Conservation (phyloP, 2,888 invertebrate genomes). For the Tupiocoris notatus region DNA sequence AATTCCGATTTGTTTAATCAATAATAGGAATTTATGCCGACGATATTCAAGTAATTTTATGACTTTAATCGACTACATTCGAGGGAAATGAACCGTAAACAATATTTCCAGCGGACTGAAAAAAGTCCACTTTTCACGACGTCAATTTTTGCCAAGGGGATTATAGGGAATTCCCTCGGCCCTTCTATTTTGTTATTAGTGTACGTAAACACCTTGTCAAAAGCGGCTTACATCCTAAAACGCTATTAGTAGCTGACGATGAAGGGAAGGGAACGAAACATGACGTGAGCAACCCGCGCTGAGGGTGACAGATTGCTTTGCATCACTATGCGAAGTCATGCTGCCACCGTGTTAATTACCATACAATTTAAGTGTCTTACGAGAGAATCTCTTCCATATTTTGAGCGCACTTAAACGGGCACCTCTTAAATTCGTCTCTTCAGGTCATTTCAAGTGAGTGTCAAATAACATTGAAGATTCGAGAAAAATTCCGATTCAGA, state of each 20-base stretch:
- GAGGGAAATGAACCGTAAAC: too few species aligned
- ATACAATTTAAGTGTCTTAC: not conserved
- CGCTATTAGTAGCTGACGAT: not conserved
- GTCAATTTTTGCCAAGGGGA: too few species aligned
- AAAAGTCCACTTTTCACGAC: too few species aligned
- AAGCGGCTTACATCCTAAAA: not conserved
- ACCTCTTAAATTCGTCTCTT: not conserved
- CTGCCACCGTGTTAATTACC: not conserved
- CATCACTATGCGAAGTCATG: not conserved
- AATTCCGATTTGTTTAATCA: too few species aligned
- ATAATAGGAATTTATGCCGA: too few species aligned
- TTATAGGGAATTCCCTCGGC: too few species aligned
- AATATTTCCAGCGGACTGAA: too few species aligned
- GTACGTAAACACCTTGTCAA: not conserved
- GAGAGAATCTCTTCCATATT: not conserved
- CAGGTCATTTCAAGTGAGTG: too few species aligned
- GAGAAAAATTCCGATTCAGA: too few species aligned
- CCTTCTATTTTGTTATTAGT: not conserved
- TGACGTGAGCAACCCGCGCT: not conserved
- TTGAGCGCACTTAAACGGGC: not conserved
- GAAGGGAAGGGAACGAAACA: not conserved
- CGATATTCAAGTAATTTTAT: too few species aligned
- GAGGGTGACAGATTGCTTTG: not conserved
- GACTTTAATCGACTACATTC: too few species aligned
- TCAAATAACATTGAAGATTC: too few species aligned